Percentiles rank a stretch among this genome's conserved stretches.
Conservation (phyloP, 2,888 invertebrate genomes). For the Nephrotoma flavescens region DNA sequence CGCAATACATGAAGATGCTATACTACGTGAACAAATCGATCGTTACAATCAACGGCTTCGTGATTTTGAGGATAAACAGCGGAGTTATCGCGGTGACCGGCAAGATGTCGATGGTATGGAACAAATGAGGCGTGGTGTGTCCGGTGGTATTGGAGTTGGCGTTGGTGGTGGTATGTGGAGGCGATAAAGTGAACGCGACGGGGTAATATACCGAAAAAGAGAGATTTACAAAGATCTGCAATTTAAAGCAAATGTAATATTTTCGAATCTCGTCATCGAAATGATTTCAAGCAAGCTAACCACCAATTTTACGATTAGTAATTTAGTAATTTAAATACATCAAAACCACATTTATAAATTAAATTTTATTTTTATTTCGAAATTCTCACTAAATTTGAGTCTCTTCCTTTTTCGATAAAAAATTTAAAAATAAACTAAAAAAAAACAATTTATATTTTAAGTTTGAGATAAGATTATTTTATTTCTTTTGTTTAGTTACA, state of each 20-base stretch:
- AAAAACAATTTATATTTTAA: neutral
- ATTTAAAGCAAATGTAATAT: neutral
- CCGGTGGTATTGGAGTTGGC: slow-evolving; percentile 31
- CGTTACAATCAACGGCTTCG: slow-evolving; percentile 79
- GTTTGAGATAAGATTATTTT: neutral
- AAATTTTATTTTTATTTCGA: neutral
- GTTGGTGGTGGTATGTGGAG: slow-evolving; percentile 26
- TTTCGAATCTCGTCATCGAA: neutral
- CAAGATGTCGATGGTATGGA: slow-evolving; percentile 48
- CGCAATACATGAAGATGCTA: slow-evolving; percentile 77
- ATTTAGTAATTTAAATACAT: neutral
- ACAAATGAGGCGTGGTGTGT: slow-evolving; percentile 29
- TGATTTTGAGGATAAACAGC: slow-evolving; percentile 76
- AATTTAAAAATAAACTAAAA: neutral
- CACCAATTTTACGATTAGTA: neutral
- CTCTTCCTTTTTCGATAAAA: slow-evolving; percentile 2
- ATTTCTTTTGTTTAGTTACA: neutral
- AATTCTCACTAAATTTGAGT: neutral
- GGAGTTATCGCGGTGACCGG: slow-evolving; percentile 60
- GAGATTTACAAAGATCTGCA: neutral
- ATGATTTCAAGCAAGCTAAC: neutral
- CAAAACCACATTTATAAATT: neutral
- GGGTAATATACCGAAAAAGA: neutral
- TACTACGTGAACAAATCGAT: slow-evolving; percentile 81
- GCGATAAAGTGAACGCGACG: slow-evolving; percentile 19